A percentile compares a stretch with the other conserved stretches of the same genome.
These are phyloP conservation scores for Megaptera novaeangliae DNA, from an alignment of 2,113 vertebrate genomes.

Conservation along the genomic window DNA sequence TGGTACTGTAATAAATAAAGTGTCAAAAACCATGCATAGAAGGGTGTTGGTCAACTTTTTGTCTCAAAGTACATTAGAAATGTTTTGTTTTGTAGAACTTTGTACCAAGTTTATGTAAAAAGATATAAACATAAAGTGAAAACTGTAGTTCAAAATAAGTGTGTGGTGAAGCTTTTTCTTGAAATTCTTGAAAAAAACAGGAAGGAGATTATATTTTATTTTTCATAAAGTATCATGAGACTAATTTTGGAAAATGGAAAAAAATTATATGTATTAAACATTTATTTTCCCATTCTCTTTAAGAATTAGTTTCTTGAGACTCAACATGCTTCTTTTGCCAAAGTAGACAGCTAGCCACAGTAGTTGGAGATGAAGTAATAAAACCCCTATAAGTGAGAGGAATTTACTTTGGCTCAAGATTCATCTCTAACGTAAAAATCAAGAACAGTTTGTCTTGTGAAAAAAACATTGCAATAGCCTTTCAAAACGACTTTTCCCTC, in stretches of 20 bases:
- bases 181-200: not conserved
- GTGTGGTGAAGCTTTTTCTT: not conserved
- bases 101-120: not conserved
- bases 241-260: not conserved
- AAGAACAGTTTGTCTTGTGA: not conserved
- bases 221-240: not conserved
- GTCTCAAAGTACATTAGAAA: not conserved
- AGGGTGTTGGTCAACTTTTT: not conserved
- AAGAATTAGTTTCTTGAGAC: not conserved
- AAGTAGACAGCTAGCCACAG: not conserved
- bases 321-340: not conserved
- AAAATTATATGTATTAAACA: not conserved
- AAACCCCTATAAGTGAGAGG: not conserved
- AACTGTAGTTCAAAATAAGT: not conserved
- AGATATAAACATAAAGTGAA: not conserved
- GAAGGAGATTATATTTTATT: not conserved
- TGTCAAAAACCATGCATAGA: not conserved
- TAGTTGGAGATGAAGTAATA: not conserved
- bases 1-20: not conserved
- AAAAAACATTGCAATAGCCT: not conserved
- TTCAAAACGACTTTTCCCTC: conserved; percentile 24
- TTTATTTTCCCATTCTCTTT: not conserved
- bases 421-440: not conserved
- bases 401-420: not conserved
- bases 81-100: not conserved